Base-by-base conservation (phyloP, 2,888 invertebrate species). In the Ischnus inquisitorius region DNA sequence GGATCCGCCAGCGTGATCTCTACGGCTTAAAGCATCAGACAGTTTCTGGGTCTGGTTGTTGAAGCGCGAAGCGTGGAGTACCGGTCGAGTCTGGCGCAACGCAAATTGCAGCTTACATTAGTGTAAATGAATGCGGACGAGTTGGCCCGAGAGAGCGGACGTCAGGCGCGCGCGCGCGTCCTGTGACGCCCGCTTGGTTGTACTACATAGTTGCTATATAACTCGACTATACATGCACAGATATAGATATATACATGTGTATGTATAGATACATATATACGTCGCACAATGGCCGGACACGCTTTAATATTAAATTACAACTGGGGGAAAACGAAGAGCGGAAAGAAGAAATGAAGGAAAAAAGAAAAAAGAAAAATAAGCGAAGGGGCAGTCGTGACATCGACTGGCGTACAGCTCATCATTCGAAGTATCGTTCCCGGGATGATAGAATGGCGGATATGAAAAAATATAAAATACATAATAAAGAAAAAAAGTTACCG, bases 81-180 rank as follows among this genome's bases (percentile, higher is more conserved):
- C 74, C 75, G 81, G 78, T 71, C 78, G 78, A 75, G 78, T 84
- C 78, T 81, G 81, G 81, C 57, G 89, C 87, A 88, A 90, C 90
- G 88, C 88, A 90, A 90, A 90, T 90, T 89, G 90, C 86, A 88
- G 85, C 69, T 78, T 89, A 87, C 90, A 90, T 90, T 90, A 90
- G 90, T 89, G 89, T 88, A 90, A 90, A 90, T 90, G 90, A 90
- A 90, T 89, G 88, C 90, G 89, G 88, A 90, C 90, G 89, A 89
- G 89, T 87, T 77, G 83, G 83, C 60, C 64, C 75, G 65, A 79
- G 84, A 81, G 28, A 25, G 65, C 77, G 78, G 78, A 78, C 78
- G 80, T 84, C 74, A 80, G 84, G 74, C 80, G 74, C 68, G 34
- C 34, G 34, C 34, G 34, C 34, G 78, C 74, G 77, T 46, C 48